Evolutionary conservation across 2,113 vertebrate species (phyloP).

Genomic region (Actenoides hombroni): DNA sequence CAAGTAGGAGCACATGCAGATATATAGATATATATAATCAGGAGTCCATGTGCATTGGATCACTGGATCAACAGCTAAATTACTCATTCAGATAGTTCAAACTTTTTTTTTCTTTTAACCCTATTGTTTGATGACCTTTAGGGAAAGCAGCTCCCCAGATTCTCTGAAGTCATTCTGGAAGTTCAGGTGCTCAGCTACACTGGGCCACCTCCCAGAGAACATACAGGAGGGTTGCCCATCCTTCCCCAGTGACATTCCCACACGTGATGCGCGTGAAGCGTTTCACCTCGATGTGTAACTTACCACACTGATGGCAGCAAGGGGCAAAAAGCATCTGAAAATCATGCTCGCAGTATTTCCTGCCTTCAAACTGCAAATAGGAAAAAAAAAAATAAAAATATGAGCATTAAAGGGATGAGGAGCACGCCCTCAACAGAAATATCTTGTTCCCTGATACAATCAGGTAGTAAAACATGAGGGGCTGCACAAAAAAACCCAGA

Average conservation of each 20-base stretch:
- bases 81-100: neutral
- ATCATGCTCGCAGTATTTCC: constrained; percentile 98
- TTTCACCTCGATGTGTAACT: constrained; percentile 65
- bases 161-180: neutral
- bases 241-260: neutral
- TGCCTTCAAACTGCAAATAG: constrained; percentile 91
- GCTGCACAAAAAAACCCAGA: rapidly evolving
- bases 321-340: constrained; percentile 99
- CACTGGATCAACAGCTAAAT: neutral
- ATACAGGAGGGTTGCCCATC: neutral
- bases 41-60: neutral
- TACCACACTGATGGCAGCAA: constrained; percentile 97
- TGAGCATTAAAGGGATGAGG: neutral
- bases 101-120: neutral
- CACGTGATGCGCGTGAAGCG: neutral
- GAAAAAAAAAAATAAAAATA: neutral
- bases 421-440: neutral
- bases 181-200: neutral
- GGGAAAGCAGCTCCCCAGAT: neutral
- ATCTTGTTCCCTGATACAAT: neutral
- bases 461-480: neutral
- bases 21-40: neutral
- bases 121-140: neutral
- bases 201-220: neutral
- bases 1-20: neutral